These are phyloP conservation scores for Rhinatrema bivittatum DNA, from an alignment of 2,797 vertebrate species.

Conservation along the genomic window DNA sequence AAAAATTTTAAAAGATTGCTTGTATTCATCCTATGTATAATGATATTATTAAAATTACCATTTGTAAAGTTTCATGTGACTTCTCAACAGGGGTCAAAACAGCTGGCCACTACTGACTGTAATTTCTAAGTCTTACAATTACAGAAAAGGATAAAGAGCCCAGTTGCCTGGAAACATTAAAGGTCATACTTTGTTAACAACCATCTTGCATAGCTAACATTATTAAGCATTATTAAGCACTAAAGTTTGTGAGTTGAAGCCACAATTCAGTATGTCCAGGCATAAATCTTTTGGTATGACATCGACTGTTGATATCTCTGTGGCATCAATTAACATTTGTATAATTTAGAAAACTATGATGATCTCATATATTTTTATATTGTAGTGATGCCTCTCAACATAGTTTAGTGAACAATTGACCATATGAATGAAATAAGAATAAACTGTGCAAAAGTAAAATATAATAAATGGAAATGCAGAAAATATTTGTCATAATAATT, in stretches of 20 bases:
- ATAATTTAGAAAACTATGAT: conserved; percentile 27
- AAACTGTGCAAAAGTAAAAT: conserved; percentile 31
- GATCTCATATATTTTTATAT: conserved; percentile 53
- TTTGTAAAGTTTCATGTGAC: too few relatives aligned
- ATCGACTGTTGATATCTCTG: conserved; percentile 10
- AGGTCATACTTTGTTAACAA: too few relatives aligned
- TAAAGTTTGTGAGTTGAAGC: too few relatives aligned
- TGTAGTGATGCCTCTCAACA: conserved; percentile 44
- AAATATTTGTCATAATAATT: conserved; percentile 38
- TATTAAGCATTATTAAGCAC: too few relatives aligned
- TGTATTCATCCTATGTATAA: too few relatives aligned
- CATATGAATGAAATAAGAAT: conserved; percentile 24
- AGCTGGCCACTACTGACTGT: background rate
- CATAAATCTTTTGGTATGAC: background rate
- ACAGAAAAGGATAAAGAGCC: conserved; percentile 2
- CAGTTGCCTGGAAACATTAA: too few relatives aligned
- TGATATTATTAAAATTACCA: too few relatives aligned
- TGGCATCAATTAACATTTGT: conserved; percentile 28
- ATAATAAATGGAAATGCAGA: conserved; percentile 21
- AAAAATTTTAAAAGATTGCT: too few relatives aligned
- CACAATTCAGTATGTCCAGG: conserved; percentile 5
- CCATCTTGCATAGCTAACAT: too few relatives aligned
- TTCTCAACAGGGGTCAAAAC: too few relatives aligned
- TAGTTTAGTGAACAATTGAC: conserved; percentile 36
- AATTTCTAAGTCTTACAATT: conserved; percentile 7